Evolutionary conservation across 1,140 invertebrate species (phyloP).

Genomic region (Drosophila pallidifrons): DNA sequence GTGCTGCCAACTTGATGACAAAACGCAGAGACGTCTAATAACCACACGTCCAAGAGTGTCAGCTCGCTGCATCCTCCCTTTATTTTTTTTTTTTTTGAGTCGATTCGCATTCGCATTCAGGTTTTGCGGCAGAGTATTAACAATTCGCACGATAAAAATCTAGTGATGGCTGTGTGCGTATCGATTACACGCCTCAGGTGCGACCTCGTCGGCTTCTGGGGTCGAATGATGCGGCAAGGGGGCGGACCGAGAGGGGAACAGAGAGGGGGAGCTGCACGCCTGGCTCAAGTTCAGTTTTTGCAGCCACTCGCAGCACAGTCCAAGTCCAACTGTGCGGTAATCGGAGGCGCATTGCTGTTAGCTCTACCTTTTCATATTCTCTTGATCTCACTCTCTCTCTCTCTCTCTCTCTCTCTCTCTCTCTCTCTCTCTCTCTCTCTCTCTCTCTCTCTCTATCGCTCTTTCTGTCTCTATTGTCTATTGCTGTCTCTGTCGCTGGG

Average conservation of each 20-base stretch:
- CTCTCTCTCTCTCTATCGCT: conserved; percentile 21
- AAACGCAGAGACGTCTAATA: conserved; percentile 61
- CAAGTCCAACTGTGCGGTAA: conserved; percentile 62
- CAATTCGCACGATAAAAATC: conserved; percentile 81
- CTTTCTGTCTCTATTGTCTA: conserved; percentile 28
- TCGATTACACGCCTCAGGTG: conserved; percentile 81
- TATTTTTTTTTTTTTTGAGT: conserved; percentile 1
- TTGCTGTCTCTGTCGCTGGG: conserved; percentile 49
- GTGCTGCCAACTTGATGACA: conserved; percentile 74
- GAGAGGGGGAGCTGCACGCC: conserved; percentile 53
- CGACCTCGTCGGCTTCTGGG: conserved; percentile 64
- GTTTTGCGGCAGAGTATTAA: conserved; percentile 72
- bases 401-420: conserved; percentile 19
- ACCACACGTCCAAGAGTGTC: conserved; percentile 19
- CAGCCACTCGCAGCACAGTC: conserved; percentile 49
- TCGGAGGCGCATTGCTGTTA: conserved; percentile 56
- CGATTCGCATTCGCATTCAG: conserved; percentile 47
- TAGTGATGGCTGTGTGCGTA: conserved; percentile 61
- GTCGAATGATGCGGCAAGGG: background rate
- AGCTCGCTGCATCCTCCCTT: background rate
- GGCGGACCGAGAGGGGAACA: background rate
- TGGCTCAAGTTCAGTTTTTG: conserved; percentile 70
- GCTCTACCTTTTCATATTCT: conserved; percentile 39
- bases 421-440: conserved; percentile 26
- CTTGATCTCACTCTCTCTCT: conserved; percentile 24